Base-by-base conservation (phyloP, 2,113 vertebrate genomes). In the Prochilodus magdalenae region DNA sequence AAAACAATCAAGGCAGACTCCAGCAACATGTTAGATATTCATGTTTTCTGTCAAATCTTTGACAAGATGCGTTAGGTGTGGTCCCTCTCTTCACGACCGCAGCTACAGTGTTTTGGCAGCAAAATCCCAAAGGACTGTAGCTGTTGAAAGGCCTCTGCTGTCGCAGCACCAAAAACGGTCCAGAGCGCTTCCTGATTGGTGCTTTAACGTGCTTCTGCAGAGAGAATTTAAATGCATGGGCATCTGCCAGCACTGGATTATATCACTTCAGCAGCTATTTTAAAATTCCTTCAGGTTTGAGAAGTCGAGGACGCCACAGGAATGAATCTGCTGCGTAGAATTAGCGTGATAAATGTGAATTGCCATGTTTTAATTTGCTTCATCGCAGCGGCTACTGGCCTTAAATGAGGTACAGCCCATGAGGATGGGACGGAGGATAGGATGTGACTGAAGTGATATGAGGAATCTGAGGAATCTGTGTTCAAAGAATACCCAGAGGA, bases 401-500 rank as follows among this genome's bases (percentile, higher is more conserved):
- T 12, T 59, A 85, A 80, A 83, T 65, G 73, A 83, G 59, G 71
- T 63, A 40, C 49, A 75, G 73, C 47, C 36, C 49, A 20, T 20
- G 33, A 29, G 66, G 33, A 24, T 14, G 14, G 36, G 66, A 67
- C 16, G n/a, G n/a, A 26, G 57, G 57, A 80, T 55, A 14, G 55
- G 69, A 63, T 67, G 53, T 67, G 77, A 63, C 49, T 73, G 53
- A 60, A 70, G 80, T 77, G 82, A 84, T 77, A 75, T 30, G 75
- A 79, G 40, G 77, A 53, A 84, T 80, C 82, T 74, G 74, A 71
- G 55, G 73, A 83, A 86, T 83, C 75, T 71, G 73, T 81, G 74
- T 74, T 83, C 47, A 72, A 71, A 80, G 67, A 65, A 72, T n/a
- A 24, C 62, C 70, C 70, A 12, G n/a, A 26, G 62, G 77, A 81